phyloP scores from a whole-genome alignment of 1,140 invertebrate genomes.

The Subanguina moxae region DNA sequence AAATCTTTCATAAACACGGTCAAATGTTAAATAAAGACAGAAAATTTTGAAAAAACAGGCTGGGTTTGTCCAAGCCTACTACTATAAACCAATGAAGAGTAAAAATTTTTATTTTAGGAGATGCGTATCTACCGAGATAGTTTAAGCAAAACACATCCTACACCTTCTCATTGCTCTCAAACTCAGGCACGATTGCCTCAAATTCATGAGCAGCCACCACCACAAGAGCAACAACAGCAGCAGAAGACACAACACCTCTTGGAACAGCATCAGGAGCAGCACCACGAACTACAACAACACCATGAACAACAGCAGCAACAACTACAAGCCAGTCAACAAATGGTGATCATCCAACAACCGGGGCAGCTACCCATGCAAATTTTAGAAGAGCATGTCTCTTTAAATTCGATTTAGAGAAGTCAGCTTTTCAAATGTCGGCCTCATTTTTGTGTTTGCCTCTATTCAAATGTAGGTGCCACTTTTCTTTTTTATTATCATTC shows the following conservation, averaged over 20 bases:
- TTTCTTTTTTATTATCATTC: too few species aligned
- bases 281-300: not conserved
- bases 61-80: too few species aligned
- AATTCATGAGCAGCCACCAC: not conserved
- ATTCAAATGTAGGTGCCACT: too few species aligned
- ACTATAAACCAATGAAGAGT: too few species aligned
- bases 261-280: not conserved
- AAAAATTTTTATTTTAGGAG: slow-evolving; percentile 26
- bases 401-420: too few species aligned
- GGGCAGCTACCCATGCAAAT: slow-evolving; percentile 26
- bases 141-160: too few species aligned
- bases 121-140: slow-evolving; percentile 27
- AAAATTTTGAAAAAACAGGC: too few species aligned
- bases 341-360: slow-evolving; percentile 21
- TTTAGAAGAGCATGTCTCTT: slow-evolving; percentile 4
- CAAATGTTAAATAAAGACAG: too few species aligned
- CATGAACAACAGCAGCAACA: slow-evolving; percentile 7
- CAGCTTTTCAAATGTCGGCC: not conserved
- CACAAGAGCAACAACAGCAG: not conserved
- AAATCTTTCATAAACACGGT: too few species aligned
- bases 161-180: not conserved
- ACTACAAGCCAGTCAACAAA: slow-evolving; percentile 16
- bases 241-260: not conserved
- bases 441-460: not conserved
- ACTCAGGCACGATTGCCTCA: not conserved